These are phyloP conservation scores for Amphilophus citrinellus DNA, from an alignment of 2,113 vertebrate species.

Conservation along the genomic window DNA sequence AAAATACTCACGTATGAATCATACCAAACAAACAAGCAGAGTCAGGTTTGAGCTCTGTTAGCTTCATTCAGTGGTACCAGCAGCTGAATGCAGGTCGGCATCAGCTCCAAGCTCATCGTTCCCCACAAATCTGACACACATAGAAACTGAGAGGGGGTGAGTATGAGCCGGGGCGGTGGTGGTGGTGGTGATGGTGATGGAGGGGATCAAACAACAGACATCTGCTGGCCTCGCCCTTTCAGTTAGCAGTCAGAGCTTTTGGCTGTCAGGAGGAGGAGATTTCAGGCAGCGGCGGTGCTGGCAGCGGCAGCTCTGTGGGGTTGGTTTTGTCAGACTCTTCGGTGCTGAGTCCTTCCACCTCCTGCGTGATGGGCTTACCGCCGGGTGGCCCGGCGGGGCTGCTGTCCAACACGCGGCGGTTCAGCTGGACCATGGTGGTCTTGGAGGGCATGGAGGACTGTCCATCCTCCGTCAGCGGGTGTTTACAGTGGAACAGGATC, in stretches of 20 bases:
- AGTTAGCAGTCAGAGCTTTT: neutral
- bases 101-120: neutral
- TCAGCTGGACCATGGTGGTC: constrained; percentile 25
- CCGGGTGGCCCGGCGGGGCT: rapidly evolving
- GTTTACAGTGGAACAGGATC: constrained; percentile 26
- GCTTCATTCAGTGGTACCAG: neutral
- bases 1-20: neutral
- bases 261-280: neutral
- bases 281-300: neutral
- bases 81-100: neutral
- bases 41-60: neutral
- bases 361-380: neutral
- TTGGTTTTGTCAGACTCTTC: neutral
- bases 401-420: neutral
- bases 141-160: neutral
- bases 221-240: neutral
- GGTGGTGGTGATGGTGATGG: neutral
- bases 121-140: neutral
- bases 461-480: neutral
- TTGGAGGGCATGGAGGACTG: constrained; percentile 12
- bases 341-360: neutral
- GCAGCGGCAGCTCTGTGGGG: neutral
- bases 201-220: neutral
- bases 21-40: neutral
- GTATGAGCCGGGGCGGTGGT: neutral